Evolutionary conservation across 2,888 invertebrate genomes (phyloP).

Genomic region (Himalopsyche anomala): DNA sequence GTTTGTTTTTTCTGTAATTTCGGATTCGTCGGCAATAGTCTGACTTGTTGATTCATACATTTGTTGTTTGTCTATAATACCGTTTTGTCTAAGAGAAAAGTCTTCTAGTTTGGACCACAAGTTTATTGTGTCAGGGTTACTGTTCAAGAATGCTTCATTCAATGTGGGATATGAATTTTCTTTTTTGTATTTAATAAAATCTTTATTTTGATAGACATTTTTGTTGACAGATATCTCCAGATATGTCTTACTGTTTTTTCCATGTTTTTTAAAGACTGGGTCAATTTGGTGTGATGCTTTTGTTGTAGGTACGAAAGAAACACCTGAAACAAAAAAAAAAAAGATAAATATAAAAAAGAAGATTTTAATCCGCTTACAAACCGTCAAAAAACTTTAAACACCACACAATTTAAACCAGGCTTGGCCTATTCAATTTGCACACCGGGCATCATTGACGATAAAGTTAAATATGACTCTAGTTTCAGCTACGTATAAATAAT

Average conservation of each 20-base stretch:
- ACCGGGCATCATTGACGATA: too few relatives aligned
- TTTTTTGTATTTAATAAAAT: conserved; percentile 31
- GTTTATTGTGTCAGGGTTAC: conserved; percentile 34
- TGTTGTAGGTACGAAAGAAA: conserved; percentile 49
- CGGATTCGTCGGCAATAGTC: background rate
- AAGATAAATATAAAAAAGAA: background rate
- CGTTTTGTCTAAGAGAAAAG: conserved; percentile 47
- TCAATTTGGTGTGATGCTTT: background rate
- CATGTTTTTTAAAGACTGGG: background rate
- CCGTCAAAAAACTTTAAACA: too few relatives aligned
- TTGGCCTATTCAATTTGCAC: too few relatives aligned
- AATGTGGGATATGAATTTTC: conserved; percentile 17
- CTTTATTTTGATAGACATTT: background rate
- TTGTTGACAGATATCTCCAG: background rate
- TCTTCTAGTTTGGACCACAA: conserved; percentile 59
- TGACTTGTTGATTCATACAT: background rate
- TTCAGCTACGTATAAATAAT: too few relatives aligned
- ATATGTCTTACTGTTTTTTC: background rate
- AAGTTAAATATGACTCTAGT: too few relatives aligned
- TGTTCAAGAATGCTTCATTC: conserved; percentile 30
- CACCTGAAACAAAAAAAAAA: conserved; percentile 56
- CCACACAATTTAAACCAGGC: too few relatives aligned
- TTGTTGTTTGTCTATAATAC: background rate
- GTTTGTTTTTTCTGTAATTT: background rate
- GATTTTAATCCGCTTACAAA: too few relatives aligned